phyloP scores from a whole-genome alignment of 2,113 vertebrate genomes.

The Acanthisitta chloris region DNA sequence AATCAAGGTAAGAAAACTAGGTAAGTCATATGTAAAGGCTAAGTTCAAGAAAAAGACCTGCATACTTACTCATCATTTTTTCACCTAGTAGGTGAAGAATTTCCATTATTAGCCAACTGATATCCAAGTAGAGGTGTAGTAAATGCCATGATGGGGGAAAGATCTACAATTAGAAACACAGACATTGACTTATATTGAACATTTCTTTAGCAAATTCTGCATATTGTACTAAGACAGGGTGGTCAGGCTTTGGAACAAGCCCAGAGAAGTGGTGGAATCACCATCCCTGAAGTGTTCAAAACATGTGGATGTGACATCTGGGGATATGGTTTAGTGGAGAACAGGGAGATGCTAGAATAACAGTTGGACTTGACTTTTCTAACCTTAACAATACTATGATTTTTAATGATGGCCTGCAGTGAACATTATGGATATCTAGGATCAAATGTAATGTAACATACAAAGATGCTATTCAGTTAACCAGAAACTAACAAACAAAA shows the following conservation, averaged over 20 bases:
- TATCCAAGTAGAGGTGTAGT: slow-evolving; percentile 91
- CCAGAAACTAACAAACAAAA: fast-evolving
- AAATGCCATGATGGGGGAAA: slow-evolving; percentile 95
- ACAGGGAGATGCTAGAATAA: not conserved
- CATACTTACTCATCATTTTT: slow-evolving; percentile 85
- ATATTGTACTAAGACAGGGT: not conserved
- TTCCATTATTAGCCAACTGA: slow-evolving; percentile 90
- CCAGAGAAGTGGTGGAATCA: not conserved
- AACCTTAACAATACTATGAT: not conserved
- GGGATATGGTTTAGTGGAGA: not conserved
- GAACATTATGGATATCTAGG: not conserved
- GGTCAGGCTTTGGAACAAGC: not conserved
- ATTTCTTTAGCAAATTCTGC: not conserved
- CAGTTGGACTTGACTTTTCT: not conserved
- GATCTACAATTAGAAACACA: slow-evolving; percentile 74
- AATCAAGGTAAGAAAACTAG: not conserved
- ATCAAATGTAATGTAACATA: not conserved
- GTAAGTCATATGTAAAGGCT: not conserved
- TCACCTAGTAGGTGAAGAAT: slow-evolving; percentile 86
- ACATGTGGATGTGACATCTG: not conserved
- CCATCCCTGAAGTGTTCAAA: not conserved
- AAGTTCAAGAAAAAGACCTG: not conserved
- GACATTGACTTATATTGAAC: not conserved
- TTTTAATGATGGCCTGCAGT: not conserved
- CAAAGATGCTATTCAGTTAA: not conserved